Percentiles rank a stretch among this genome's conserved stretches.
Conservation (phyloP, 30 jellyfish, hydroid and myxozoan genomes). For the Pseudorhiza aurosa region DNA sequence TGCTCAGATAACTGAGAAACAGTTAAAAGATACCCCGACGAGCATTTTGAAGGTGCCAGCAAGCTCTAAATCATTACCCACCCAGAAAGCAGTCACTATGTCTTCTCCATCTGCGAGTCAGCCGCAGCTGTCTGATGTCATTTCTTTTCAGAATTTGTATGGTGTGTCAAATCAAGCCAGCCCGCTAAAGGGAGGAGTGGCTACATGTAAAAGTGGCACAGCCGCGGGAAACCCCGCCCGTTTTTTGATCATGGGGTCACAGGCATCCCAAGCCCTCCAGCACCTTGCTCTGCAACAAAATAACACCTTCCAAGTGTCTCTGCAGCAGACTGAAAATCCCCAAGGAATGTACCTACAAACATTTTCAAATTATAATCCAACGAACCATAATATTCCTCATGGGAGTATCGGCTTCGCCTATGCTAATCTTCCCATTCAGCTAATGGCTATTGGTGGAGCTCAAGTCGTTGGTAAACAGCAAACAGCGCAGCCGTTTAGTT, state of each 20-base stretch:
- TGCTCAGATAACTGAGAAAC: background rate
- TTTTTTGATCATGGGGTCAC: constrained; percentile 72
- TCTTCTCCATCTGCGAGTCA: background rate
- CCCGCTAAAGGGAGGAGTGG: constrained; percentile 13
- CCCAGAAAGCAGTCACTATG: background rate
- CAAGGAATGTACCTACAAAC: constrained; percentile 65
- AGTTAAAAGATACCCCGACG: background rate
- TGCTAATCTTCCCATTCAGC: constrained; percentile 63
- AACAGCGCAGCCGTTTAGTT: constrained; percentile 20
- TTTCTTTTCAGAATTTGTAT: constrained; percentile 18
- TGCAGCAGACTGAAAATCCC: constrained; percentile 57
- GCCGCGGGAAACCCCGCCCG: constrained; percentile 53
- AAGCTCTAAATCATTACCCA: background rate
- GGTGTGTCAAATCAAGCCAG: constrained; percentile 49
- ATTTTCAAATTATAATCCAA: constrained; percentile 44
- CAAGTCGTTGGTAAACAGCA: constrained; percentile 73
- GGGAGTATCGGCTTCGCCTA: constrained; percentile 50
- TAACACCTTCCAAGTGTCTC: constrained; percentile 50
- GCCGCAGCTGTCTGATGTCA: constrained; percentile 28
- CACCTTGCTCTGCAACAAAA: constrained; percentile 72
- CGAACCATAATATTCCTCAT: constrained; percentile 31
- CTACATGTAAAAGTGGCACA: constrained; percentile 23
- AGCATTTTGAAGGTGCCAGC: background rate
- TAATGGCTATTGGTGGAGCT: constrained; percentile 66
- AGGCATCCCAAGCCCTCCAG: constrained; percentile 81